Percentiles rank a stretch among this genome's conserved stretches.
phyloP scores from a whole-genome alignment of 2,797 vertebrate genomes.

The Enteromius argenteus region DNA sequence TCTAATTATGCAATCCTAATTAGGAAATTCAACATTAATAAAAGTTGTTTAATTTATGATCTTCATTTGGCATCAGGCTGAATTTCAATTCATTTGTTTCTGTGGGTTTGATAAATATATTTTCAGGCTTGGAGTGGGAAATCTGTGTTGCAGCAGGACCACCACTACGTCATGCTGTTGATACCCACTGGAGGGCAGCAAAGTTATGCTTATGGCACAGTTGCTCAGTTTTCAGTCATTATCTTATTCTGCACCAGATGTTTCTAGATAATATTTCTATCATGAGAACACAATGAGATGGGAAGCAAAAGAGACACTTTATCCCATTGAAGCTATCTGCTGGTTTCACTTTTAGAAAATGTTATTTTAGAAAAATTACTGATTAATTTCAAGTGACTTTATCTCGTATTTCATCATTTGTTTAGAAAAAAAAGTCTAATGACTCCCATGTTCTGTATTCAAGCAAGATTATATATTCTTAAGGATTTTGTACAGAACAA shows the following conservation, averaged over 20 bases:
- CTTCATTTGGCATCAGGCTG: not conserved
- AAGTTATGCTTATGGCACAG: slow-evolving; percentile 8
- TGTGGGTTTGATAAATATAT: not conserved
- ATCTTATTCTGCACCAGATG: not conserved
- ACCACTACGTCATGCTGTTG: not conserved
- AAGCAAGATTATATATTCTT: not conserved
- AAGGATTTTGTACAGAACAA: not conserved
- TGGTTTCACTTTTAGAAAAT: not conserved
- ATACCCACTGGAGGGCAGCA: slow-evolving; percentile 59
- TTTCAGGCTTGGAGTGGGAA: not conserved
- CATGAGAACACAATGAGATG: not conserved
- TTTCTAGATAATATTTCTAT: not conserved
- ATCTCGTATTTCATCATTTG: not conserved
- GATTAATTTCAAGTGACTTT: not conserved
- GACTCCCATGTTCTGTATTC: not conserved
- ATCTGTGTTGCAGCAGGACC: not conserved
- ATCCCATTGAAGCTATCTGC: not conserved
- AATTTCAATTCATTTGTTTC: slow-evolving; percentile 5
- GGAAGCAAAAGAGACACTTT: not conserved
- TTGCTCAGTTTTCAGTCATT: not conserved
- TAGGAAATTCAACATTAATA: not conserved
- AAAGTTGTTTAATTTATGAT: not conserved
- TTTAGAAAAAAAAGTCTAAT: not conserved
- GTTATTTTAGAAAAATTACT: not conserved
- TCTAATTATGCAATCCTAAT: not conserved